Base-by-base conservation (phyloP, 1,140 invertebrate genomes). In the Trachelipus rathkii region DNA sequence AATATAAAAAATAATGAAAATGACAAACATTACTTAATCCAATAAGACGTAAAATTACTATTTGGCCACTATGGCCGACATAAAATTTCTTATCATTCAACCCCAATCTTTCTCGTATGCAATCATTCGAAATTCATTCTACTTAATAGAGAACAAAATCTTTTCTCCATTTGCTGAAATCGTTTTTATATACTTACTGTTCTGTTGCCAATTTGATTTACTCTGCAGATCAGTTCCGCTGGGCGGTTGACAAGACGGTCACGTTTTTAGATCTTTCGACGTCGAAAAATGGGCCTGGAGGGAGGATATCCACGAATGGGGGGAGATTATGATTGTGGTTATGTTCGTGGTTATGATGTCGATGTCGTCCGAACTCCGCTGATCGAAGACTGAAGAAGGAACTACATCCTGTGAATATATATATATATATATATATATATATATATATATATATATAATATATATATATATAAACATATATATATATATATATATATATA, bases 121-220 rank as follows among this genome's bases (percentile, higher is more conserved):
- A 33, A 3, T 33, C 6, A 33, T 33, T 33, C 33, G 6, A 33
- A 33, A 33, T 33, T 33, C 33, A 3, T 3, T 33, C 1, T 33
- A 33, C 33, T 33, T 33, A 33, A 33, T 33, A 33, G 33, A 6
- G 33, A 33, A 33, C 33, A 33, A 33, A 33, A 33, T 33, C 33
- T 33, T 33, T 33, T 33, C 6, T 33, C 33, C 33, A 66, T 44
- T 19, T 71, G 0, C 74, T 19, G 23, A 2, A 8, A 24, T 7
- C 0, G 3, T 33, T 45, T 15, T 10, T 43, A 10, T 44, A 19
- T 7, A 76, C 78, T 73, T 85, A 95, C 93, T 85, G 93, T 94
- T 87, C 92, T 92, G 85, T 94, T 94, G 74, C 91, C 92, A 78
- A 94, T 87, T 85, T 93, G 93, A 86, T 93, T 92, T 53, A 94